Conservation (phyloP, 2,888 invertebrate species). For the Exocentrus adspersus region DNA sequence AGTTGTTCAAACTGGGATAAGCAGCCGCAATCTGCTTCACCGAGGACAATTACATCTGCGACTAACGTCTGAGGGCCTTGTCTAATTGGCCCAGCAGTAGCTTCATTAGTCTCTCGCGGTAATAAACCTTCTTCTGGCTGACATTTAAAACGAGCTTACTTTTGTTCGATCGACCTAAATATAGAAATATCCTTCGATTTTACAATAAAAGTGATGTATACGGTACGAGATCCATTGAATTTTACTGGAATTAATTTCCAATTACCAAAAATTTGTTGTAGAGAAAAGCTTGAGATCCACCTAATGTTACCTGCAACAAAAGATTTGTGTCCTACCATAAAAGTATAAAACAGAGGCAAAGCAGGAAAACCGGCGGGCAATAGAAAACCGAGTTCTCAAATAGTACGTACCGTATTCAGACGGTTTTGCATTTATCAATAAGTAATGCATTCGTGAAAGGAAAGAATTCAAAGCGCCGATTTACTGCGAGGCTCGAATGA, state of each 20-base stretch:
- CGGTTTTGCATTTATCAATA: constrained; percentile 48
- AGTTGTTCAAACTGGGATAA: constrained; percentile 43
- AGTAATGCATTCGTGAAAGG: constrained; percentile 48
- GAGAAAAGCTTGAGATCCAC: no score
- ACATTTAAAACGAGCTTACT: constrained; percentile 30
- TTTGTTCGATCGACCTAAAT: constrained; percentile 22
- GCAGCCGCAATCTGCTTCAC: constrained; percentile 34
- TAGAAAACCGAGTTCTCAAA: constrained; percentile 32
- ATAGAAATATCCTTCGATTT: constrained; percentile 24
- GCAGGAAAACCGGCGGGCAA: constrained; percentile 16
- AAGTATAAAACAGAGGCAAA: constrained; percentile 21
- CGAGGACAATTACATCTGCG: constrained; percentile 32
- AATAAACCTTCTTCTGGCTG: constrained; percentile 40
- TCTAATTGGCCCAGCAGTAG: constrained; percentile 43
- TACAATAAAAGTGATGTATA: constrained; percentile 22
- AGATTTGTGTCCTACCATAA: constrained; percentile 26
- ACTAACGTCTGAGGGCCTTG: constrained; percentile 38
- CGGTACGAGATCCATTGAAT: no score
- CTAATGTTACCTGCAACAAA: constrained; percentile 22
- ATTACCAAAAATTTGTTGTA: no score
- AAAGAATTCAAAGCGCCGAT: constrained; percentile 46
- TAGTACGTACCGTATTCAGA: constrained; percentile 40
- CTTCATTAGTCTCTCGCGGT: constrained; percentile 40
- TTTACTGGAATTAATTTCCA: no score
- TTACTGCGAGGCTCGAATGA: constrained; percentile 46